Evolutionary conservation across 2,888 invertebrate genomes (phyloP).

Genomic region (Onthophagus sagittarius): DNA sequence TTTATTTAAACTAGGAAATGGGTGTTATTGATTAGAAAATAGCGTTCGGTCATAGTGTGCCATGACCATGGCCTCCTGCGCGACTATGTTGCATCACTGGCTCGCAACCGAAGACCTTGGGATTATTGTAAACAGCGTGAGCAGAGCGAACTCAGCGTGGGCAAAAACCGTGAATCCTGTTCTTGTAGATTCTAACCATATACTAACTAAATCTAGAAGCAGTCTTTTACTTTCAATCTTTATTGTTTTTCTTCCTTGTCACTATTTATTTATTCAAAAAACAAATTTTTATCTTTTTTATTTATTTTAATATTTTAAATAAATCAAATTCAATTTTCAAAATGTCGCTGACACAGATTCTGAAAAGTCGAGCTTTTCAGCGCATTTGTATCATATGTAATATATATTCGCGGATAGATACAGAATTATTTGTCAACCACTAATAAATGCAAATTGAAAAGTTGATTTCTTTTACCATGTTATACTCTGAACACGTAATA

Average conservation of each 20-base stretch:
- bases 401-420: no score
- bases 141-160: not conserved
- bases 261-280: no score
- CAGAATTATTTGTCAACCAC: no score
- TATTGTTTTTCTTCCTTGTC: not conserved
- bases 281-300: no score
- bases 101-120: constrained; percentile 31
- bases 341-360: no score
- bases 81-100: constrained; percentile 32
- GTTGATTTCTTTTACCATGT: no score
- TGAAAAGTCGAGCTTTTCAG: no score
- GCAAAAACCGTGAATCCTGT: not conserved
- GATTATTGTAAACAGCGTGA: constrained; percentile 28
- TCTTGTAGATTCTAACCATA: not conserved
- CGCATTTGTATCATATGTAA: no score
- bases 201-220: not conserved
- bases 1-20: not conserved
- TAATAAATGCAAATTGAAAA: no score
- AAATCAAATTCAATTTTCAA: no score
- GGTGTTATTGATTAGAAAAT: not conserved
- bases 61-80: constrained; percentile 36
- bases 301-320: no score
- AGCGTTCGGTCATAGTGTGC: constrained; percentile 23
- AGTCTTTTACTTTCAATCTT: not conserved
- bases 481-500: no score